Percentiles rank a stretch among this genome's conserved stretches.
Evolutionary conservation across 2,888 invertebrate genomes (phyloP).

Genomic region (Caenorhabditis sp.): DNA sequence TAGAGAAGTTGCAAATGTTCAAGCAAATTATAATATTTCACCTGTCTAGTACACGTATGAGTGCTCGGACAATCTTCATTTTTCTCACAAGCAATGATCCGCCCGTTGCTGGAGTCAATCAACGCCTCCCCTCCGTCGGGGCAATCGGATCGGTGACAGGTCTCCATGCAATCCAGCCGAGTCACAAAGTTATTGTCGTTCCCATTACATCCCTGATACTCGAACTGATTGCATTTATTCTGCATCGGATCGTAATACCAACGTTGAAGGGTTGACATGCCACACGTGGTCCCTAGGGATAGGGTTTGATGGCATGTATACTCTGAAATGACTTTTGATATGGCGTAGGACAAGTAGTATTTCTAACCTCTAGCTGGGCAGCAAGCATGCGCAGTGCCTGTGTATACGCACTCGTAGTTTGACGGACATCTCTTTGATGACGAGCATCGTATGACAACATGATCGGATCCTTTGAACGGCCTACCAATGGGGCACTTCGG

Average conservation of each 20-base stretch:
- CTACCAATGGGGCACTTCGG: constrained; percentile 70
- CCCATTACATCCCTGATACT: constrained; percentile 72
- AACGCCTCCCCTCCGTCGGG: constrained; percentile 66
- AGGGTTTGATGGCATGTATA: constrained; percentile 52
- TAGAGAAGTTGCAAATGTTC: no score
- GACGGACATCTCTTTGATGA: constrained; percentile 62
- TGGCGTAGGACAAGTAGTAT: no score
- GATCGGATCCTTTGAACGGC: constrained; percentile 62
- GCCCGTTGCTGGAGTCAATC: constrained; percentile 55
- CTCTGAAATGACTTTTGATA: constrained; percentile 36
- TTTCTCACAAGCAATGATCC: constrained; percentile 52
- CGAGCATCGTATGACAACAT: constrained; percentile 66
- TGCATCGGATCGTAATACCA: constrained; percentile 80
- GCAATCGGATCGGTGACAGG: constrained; percentile 64
- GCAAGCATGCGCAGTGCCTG: constrained; percentile 68
- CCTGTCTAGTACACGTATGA: constrained; percentile 61
- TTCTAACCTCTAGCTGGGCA: constrained; percentile 70
- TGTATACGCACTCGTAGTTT: constrained; percentile 72
- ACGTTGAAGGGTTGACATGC: constrained; percentile 88
- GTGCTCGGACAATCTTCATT: constrained; percentile 62
- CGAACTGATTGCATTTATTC: constrained; percentile 67
- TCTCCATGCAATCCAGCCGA: constrained; percentile 66
- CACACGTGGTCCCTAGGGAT: constrained; percentile 52
- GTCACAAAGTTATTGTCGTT: constrained; percentile 73
- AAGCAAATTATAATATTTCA: not conserved